A percentile compares a stretch with the other conserved stretches of the same genome.
These are phyloP conservation scores for Oriolus oriolus DNA, from an alignment of 2,113 vertebrate genomes.

Conservation along the genomic window DNA sequence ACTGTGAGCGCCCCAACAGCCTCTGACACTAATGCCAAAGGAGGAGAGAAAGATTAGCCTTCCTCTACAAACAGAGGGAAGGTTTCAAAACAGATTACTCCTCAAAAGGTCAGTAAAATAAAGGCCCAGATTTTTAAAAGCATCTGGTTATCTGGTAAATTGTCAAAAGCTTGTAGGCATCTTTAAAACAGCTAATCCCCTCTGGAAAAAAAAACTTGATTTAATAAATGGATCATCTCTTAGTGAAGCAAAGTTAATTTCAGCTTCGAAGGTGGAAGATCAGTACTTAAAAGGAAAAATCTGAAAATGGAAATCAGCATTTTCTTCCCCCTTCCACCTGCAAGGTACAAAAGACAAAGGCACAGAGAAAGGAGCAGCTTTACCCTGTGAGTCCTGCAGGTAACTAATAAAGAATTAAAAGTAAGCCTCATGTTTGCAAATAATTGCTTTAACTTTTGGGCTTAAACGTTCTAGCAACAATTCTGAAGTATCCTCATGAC, in stretches of 20 bases:
- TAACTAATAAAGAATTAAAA: not conserved
- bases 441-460: not conserved
- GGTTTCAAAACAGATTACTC: not conserved
- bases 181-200: not conserved
- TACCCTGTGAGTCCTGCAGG: not conserved
- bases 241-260: not conserved
- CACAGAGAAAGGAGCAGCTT: not conserved
- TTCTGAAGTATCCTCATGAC: not conserved
- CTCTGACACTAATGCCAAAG: not conserved
- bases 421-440: not conserved
- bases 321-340: not conserved
- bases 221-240: not conserved
- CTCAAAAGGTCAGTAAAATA: not conserved
- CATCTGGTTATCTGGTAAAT: not conserved
- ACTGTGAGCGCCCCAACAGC: not conserved
- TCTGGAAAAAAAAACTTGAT: not conserved
- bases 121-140: not conserved
- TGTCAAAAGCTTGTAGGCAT: not conserved
- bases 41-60: not conserved
- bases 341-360: not conserved
- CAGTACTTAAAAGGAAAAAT: not conserved
- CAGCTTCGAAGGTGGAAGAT: not conserved
- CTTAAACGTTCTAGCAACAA: not conserved
- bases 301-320: not conserved
- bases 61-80: not conserved